phyloP scores from a whole-genome alignment of 2,797 vertebrate genomes.

The Siniperca obscura region DNA sequence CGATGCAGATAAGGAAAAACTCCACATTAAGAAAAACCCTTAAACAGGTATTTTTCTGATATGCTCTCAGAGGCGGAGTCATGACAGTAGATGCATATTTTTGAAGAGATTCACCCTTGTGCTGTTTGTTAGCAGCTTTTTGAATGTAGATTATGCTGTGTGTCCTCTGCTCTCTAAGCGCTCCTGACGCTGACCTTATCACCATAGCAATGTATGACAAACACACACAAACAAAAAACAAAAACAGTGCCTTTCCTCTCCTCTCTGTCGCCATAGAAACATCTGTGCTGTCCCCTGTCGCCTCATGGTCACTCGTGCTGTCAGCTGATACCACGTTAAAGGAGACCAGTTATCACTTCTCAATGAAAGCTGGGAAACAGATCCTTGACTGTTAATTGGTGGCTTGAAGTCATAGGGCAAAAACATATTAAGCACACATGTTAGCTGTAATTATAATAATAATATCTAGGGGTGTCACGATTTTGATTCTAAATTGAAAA shows the following conservation, averaged over 20 bases:
- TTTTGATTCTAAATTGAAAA: no score
- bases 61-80: constrained; percentile 25
- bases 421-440: constrained; percentile 17
- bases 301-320: constrained; percentile 31
- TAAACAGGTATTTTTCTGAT: not conserved
- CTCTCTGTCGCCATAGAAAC: constrained; percentile 69
- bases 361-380: not conserved
- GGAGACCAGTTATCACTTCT: constrained; percentile 9
- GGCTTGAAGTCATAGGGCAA: not conserved
- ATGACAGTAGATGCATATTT: no score
- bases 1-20: not conserved
- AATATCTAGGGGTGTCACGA: constrained; percentile 2
- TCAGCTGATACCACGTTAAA: not conserved
- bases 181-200: constrained; percentile 44
- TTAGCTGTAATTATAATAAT: not conserved
- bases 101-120: constrained; percentile 40
- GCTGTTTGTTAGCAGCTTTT: constrained; percentile 61
- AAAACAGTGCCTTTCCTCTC: constrained; percentile 59
- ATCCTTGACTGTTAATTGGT: constrained; percentile 23
- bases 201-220: constrained; percentile 39
- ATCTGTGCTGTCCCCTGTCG: constrained; percentile 36
- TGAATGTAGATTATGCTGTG: constrained; percentile 67
- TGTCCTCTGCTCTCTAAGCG: constrained; percentile 51
- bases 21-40: not conserved
- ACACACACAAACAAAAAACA: constrained; percentile 38